Percentiles rank a stretch among this genome's conserved stretches.
Conservation (phyloP, 2,113 vertebrate genomes). For the Romanogobio albipinnatus region DNA sequence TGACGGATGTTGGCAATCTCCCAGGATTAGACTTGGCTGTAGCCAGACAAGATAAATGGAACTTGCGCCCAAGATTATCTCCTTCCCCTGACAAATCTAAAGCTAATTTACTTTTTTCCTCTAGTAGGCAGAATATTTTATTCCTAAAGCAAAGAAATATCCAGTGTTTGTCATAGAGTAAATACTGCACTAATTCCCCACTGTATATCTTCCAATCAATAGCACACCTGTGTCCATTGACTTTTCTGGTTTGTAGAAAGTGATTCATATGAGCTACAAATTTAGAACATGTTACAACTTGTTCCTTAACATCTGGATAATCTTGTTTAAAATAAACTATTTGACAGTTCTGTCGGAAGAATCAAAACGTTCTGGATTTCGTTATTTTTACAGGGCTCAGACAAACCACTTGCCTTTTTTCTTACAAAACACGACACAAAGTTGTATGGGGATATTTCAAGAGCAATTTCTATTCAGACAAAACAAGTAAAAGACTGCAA, state of each 20-base stretch:
- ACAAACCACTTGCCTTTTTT: conserved; percentile 13
- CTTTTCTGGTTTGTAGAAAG: conserved; percentile 22
- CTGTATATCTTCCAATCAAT: background rate
- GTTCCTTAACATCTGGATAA: conserved; percentile 67
- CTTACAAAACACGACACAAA: conserved; percentile 20
- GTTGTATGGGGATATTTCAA: background rate
- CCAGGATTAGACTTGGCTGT: conserved; percentile 67
- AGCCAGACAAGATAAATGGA: conserved; percentile 72
- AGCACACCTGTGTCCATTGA: conserved; percentile 34
- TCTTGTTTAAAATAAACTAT: conserved; percentile 62
- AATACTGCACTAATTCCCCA: background rate
- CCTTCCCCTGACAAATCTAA: conserved; percentile 41
- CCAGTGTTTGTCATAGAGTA: conserved; percentile 14
- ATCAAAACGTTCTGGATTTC: conserved; percentile 55
- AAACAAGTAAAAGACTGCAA: too few species aligned
- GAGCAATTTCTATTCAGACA: background rate
- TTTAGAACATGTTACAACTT: conserved; percentile 8
- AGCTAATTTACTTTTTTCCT: conserved; percentile 45
- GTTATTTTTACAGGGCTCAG: conserved; percentile 37
- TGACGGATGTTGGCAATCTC: conserved; percentile 76
- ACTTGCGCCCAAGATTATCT: conserved; percentile 67
- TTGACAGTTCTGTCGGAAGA: conserved; percentile 67
- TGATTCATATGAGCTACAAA: conserved; percentile 2
- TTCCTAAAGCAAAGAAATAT: conserved; percentile 28
- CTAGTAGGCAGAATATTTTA: background rate